Evolutionary conservation across 2,888 invertebrate species (phyloP), one percentile per base, ranked within the genome.

Genomic region (Formica aserva): DNA sequence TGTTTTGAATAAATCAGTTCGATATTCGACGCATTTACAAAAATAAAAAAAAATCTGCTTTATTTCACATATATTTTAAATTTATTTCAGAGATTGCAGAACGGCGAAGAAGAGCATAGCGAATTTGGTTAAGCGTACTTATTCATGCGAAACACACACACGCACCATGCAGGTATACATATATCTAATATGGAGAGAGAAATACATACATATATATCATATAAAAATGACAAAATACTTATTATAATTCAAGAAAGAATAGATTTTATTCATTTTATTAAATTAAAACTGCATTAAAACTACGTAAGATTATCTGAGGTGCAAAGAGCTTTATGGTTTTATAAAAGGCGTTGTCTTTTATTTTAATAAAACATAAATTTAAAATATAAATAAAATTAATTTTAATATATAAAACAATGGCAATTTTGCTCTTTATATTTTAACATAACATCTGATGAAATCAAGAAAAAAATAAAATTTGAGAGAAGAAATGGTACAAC

Each of bases 51-150:
- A 48, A 29, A n/a, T 1, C 6, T n/a, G 5, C 26, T 52, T 65
- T 48, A 57, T 52, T 66, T 76, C 3, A 26, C 13, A 9, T 38
- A 18, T n/a, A 26, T 1, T 52, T 35, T 26, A 66, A 66, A 71
- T 57, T n/a, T 63, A 38, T 38, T 71, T 32, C 22, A 41, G 82
- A 88, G 77, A 88, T 71, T 85, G 85, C 89, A 90, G 90, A 87
- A 90, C 90, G 85, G 87, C 88, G 82, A 82, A 52, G 62, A 22
- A 67, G 60, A 52, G 35, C 35, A 22, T 35, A 82, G 77, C 83
- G 38, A 60, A 57, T 89, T 57, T 82, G n/a, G n/a, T 38, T 26
- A 87, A 83, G 84, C 82, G n/a, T 45, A 57, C 11, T 78, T 57
- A 45, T 22, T 69, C 77, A 78, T 78, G 77, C 57, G 41, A 38